Evolutionary conservation across 2,888 invertebrate genomes (phyloP).

Genomic region (Pecten maximus): DNA sequence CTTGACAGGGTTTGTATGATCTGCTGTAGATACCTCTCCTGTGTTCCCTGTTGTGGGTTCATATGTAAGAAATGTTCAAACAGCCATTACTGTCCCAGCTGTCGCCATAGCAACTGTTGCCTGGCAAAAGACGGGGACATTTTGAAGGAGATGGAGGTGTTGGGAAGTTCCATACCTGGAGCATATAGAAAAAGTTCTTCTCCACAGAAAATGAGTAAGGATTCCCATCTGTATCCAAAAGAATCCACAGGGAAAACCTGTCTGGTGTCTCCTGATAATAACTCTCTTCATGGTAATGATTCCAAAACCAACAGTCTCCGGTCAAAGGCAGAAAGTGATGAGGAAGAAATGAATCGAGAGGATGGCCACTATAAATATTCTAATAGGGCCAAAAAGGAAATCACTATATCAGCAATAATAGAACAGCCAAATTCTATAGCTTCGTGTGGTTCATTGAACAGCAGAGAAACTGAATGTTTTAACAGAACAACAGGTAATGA

Average conservation of each 20-base stretch:
- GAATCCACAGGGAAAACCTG: background rate
- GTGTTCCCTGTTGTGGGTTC: background rate
- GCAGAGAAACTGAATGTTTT: background rate
- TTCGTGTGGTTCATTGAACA: background rate
- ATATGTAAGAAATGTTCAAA: constrained; percentile 3
- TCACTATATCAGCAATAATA: background rate
- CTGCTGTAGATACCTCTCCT: background rate
- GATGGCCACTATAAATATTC: background rate
- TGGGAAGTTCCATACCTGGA: background rate
- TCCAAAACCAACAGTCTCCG: background rate
- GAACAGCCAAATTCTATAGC: background rate
- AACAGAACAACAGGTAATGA: background rate
- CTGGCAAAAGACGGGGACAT: background rate
- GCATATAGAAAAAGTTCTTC: background rate
- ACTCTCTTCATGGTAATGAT: constrained; percentile 1
- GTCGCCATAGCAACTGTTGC: background rate
- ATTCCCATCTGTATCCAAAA: background rate
- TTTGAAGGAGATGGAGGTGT: background rate
- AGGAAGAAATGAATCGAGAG: background rate
- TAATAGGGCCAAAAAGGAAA: background rate
- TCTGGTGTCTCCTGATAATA: background rate
- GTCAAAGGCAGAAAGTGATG: constrained; percentile 3
- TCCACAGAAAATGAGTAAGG: background rate
- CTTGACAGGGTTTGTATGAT: background rate
- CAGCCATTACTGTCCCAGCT: background rate